phyloP scores from a whole-genome alignment of 1,140 invertebrate species.

The Aplysia californica region DNA sequence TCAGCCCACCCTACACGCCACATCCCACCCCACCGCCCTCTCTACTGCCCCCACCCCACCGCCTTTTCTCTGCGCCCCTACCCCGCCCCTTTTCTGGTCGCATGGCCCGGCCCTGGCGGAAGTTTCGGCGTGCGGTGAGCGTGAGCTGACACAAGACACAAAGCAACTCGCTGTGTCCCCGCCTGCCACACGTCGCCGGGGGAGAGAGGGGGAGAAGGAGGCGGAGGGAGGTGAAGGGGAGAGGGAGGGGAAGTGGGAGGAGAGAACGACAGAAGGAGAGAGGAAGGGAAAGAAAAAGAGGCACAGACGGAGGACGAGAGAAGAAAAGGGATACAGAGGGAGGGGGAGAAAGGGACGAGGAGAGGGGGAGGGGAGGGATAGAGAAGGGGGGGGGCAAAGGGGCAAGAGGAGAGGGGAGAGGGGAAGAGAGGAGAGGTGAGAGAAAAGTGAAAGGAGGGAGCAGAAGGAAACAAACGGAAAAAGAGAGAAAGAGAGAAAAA shows the following conservation, averaged over 20 bases:
- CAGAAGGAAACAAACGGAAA: not conserved
- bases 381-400: not conserved
- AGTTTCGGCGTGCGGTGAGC: not conserved
- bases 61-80: too few relatives aligned
- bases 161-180: not conserved
- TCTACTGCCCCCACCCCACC: too few relatives aligned
- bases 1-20: too few relatives aligned
- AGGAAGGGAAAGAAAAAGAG: not conserved
- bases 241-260: not conserved
- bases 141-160: not conserved
- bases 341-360: not conserved
- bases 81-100: too few relatives aligned
- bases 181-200: not conserved
- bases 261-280: conserved; percentile 1
- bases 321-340: not conserved
- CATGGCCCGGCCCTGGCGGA: not conserved
- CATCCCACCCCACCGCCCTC: too few relatives aligned
- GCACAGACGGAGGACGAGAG: not conserved
- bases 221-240: not conserved
- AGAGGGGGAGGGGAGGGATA: not conserved
- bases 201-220: not conserved
- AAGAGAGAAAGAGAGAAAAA: not conserved
- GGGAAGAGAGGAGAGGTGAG: conserved; percentile 38
- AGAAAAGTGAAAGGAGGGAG: not conserved
- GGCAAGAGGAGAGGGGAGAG: conserved; percentile 54